Evolutionary conservation across 53 echinoderm and acorn worm species (phyloP).

Genomic region (Echinometra lucunter): DNA sequence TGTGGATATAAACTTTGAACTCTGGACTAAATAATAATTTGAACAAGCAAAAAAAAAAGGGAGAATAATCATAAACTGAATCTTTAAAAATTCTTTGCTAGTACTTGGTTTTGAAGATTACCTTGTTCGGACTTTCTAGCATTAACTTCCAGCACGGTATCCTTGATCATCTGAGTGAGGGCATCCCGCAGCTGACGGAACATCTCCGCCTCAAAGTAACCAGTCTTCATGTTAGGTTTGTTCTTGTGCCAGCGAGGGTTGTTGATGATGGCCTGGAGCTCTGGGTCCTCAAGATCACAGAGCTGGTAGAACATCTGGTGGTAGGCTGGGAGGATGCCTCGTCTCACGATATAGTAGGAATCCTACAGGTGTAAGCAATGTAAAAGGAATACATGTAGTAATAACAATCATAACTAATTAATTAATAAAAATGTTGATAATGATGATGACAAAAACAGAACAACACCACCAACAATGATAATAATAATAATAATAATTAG

Average conservation of each 20-base stretch:
- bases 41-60: too few relatives aligned
- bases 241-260: conserved; percentile 59
- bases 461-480: too few relatives aligned
- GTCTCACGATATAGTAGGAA: conserved; percentile 82
- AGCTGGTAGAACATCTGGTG: conserved; percentile 98
- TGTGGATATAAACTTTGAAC: too few relatives aligned
- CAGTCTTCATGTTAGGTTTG: conserved; percentile 70
- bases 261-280: conserved; percentile 79
- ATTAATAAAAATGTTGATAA: too few relatives aligned
- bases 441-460: too few relatives aligned
- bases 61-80: neutral
- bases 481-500: too few relatives aligned
- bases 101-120: neutral
- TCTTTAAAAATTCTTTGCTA: neutral
- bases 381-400: too few relatives aligned
- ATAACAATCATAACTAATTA: too few relatives aligned
- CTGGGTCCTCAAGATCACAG: conserved; percentile 83
- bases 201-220: conserved; percentile 76
- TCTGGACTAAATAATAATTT: too few relatives aligned
- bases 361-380: conserved; percentile 59
- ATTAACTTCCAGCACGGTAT: conserved; percentile 64
- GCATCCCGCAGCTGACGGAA: conserved; percentile 74
- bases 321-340: conserved; percentile 88
- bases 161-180: conserved; percentile 76
- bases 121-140: neutral